Evolutionary conservation across 2,888 invertebrate species (phyloP).

Genomic region (Erannis defoliaria): DNA sequence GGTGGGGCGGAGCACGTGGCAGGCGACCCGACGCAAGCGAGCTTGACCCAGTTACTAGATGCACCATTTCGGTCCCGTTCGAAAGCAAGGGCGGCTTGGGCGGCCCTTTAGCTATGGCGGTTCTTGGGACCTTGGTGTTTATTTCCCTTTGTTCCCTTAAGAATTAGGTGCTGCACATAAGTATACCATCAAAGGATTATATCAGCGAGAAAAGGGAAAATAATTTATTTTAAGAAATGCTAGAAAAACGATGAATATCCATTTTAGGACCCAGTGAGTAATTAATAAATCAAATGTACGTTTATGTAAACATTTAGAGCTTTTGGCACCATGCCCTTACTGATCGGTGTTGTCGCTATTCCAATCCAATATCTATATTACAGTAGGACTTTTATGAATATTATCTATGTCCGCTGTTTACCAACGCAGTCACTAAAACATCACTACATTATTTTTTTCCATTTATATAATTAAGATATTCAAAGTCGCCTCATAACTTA

Average conservation of each 20-base stretch:
- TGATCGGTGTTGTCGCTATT: constrained; percentile 17
- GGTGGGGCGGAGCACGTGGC: constrained; percentile 72
- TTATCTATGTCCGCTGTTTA: constrained; percentile 24
- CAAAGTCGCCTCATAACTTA: background rate
- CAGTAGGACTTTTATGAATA: constrained; percentile 14
- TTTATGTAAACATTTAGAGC: constrained; percentile 6
- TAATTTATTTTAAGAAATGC: background rate
- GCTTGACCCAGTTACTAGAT: constrained; percentile 83
- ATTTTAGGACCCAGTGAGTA: constrained; percentile 2
- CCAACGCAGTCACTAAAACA: too few species aligned
- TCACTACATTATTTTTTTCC: too few species aligned
- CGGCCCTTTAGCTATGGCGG: constrained; percentile 66
- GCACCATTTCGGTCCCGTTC: constrained; percentile 81
- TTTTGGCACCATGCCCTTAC: constrained; percentile 30
- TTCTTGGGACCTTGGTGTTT: constrained; percentile 51
- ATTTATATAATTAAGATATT: background rate
- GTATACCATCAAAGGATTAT: constrained; percentile 5
- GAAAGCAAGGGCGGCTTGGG: constrained; percentile 74
- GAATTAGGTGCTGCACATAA: constrained; percentile 27
- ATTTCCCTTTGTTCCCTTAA: constrained; percentile 54
- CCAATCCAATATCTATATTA: constrained; percentile 22
- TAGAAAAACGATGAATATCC: background rate
- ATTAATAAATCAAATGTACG: background rate
- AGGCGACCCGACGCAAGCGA: constrained; percentile 74
- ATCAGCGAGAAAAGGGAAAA: constrained; percentile 8